Percentiles rank a stretch among this genome's conserved stretches.
phyloP scores from a whole-genome alignment of 2,888 invertebrate species.

The Eupelmus urozonus region DNA sequence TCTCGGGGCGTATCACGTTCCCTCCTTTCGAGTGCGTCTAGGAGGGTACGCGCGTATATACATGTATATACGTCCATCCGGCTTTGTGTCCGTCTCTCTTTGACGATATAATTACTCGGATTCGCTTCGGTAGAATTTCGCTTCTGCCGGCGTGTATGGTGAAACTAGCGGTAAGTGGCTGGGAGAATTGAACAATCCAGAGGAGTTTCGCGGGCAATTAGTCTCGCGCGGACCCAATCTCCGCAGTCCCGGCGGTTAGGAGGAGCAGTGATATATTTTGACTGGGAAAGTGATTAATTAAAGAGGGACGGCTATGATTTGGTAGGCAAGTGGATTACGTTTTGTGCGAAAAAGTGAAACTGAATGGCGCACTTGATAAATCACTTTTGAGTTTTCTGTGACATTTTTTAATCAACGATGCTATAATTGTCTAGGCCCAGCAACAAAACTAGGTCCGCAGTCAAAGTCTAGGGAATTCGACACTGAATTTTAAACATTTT shows the following conservation, averaged over 20 bases:
- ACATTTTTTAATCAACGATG: too few species aligned
- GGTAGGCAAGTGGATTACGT: too few species aligned
- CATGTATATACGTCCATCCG: background rate
- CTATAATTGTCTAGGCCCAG: too few species aligned
- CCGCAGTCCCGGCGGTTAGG: background rate
- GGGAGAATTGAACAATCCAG: slow-evolving; percentile 18
- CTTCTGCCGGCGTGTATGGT: background rate
- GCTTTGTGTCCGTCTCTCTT: background rate
- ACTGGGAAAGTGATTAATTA: slow-evolving; percentile 29
- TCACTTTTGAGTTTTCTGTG: too few species aligned
- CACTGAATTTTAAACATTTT: too few species aligned
- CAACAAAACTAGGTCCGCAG: too few species aligned
- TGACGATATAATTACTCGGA: slow-evolving; percentile 37
- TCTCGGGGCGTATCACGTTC: slow-evolving; percentile 22
- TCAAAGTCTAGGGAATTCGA: too few species aligned
- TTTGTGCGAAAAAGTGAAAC: too few species aligned
- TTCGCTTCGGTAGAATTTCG: slow-evolving; percentile 7
- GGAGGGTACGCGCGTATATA: too few species aligned
- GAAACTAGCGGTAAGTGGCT: slow-evolving; percentile 17
- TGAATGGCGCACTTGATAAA: too few species aligned
- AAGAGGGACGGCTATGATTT: background rate
- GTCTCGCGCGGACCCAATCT: slow-evolving; percentile 27
- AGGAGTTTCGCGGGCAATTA: slow-evolving; percentile 37
- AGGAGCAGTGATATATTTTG: slow-evolving; percentile 17
- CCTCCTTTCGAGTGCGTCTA: too few species aligned